Percentiles rank a stretch among this genome's conserved stretches.
Conservation (phyloP, 2,888 invertebrate species). For the Sipunculus nudus region DNA sequence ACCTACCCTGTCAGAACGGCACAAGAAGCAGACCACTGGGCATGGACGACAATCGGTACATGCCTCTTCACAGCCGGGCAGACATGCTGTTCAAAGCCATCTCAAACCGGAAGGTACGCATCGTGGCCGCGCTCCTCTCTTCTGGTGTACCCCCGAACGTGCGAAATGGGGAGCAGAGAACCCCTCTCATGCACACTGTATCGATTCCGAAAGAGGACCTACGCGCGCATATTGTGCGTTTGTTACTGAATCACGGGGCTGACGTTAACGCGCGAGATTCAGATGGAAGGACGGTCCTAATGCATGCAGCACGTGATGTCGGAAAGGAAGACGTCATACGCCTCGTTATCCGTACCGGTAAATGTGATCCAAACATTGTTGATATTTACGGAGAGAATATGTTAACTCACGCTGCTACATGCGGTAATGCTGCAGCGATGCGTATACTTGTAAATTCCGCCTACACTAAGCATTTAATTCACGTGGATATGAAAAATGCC, state of each 20-base stretch:
- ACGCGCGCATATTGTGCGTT: conserved; percentile 8
- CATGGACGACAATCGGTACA: no score
- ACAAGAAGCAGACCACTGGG: no score
- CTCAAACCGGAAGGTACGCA: conserved; percentile 8
- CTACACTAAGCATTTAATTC: conserved; percentile 7
- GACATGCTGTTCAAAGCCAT: conserved; percentile 8
- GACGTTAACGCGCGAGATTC: conserved; percentile 11
- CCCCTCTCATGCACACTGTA: conserved; percentile 12
- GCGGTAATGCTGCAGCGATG: conserved; percentile 9
- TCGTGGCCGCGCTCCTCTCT: conserved; percentile 1
- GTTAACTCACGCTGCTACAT: conserved; percentile 9
- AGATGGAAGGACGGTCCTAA: conserved; percentile 5
- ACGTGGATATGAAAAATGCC: conserved; percentile 2
- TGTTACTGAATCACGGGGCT: conserved; percentile 7
- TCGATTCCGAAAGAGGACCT: conserved; percentile 6
- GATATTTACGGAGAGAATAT: conserved; percentile 6
- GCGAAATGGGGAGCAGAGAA: neutral
- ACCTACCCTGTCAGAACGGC: no score
- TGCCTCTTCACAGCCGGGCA: no score
- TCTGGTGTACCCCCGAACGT: conserved; percentile 1
- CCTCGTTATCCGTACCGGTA: neutral
- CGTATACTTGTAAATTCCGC: conserved; percentile 12
- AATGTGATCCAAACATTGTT: conserved; percentile 12
- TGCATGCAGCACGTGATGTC: conserved; percentile 8
- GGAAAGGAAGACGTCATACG: conserved; percentile 10